These are phyloP conservation scores for Stenchaetothrips biformis DNA, from an alignment of 2,888 invertebrate genomes.

Conservation along the genomic window DNA sequence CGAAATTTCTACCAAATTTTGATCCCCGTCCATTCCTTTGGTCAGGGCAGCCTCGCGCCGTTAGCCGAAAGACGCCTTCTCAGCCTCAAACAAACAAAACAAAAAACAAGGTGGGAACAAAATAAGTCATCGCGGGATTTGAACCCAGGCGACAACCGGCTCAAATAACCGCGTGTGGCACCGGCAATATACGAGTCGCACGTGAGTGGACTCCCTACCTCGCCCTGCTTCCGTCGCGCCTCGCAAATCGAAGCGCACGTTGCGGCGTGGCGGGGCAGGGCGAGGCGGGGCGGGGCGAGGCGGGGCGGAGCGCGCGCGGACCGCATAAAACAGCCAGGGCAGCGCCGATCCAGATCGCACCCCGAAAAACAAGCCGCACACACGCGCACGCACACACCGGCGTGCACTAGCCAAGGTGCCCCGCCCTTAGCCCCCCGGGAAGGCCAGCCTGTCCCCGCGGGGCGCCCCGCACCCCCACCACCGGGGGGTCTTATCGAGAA, in stretches of 20 bases:
- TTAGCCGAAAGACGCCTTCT: too few relatives aligned
- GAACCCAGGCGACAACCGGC: neutral
- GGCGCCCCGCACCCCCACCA: neutral
- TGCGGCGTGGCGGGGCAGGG: neutral
- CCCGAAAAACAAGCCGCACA: too few relatives aligned
- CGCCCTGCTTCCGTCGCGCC: neutral
- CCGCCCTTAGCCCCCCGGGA: neutral
- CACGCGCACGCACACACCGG: too few relatives aligned
- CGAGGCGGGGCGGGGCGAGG: neutral
- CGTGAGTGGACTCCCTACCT: neutral
- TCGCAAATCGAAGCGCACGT: conserved; percentile 11
- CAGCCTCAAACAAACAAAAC: neutral
- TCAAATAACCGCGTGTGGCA: neutral
- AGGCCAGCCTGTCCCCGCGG: neutral
- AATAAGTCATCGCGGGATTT: neutral
- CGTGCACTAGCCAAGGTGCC: neutral
- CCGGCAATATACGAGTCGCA: conserved; percentile 3
- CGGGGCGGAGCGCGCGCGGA: neutral
- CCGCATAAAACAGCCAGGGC: conserved; percentile 9
- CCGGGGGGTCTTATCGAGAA: conserved; percentile 22
- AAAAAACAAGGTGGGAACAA: neutral
- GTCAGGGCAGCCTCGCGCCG: too few relatives aligned
- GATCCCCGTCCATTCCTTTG: too few relatives aligned
- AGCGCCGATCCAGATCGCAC: too few relatives aligned
- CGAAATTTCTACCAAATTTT: neutral